Base-by-base conservation (phyloP, 1,140 invertebrate species). In the Psilanteris sp. region DNA sequence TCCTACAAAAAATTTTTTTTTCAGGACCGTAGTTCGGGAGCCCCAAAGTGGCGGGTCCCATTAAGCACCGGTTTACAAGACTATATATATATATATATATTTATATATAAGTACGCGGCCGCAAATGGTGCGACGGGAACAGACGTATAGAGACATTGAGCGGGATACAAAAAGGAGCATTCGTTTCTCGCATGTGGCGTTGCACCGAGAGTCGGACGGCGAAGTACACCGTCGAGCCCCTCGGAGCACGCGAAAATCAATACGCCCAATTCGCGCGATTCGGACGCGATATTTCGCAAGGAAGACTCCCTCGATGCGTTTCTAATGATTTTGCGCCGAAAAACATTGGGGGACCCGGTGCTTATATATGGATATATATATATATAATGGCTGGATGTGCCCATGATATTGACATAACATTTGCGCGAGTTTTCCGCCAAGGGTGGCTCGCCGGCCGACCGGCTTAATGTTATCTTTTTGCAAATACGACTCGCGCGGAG, bases 181-280 rank as follows among this genome's bases (percentile, higher is more conserved):
- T n/a, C n/a, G n/a, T n/a, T n/a, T n/a, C n/a, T n/a, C n/a, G n/a
- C n/a, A n/a, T n/a, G n/a, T n/a, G n/a, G n/a, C n/a, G n/a, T n/a
- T n/a, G n/a, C n/a, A 34, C 26, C 10, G 7, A 3, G 6, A 16
- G 15, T 36, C n/a, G 8, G 22, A 5, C 22, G 9, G 24, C 36
- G 15, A n/a, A n/a, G 8, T 46, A 36, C 37, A 37, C 16, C 15
- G 44, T 1, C 57, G 9, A 44, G 27, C 32, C 57, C 55, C 57
- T 62, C 15, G 41, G 27, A 11, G 14, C 29, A 41, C 57, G 24
- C 24, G 26, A 64, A 64, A 64, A 64, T 64, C 59, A 64, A 64
- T 64, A 64, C 44, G 10, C 6, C 26, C 59, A 64, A 64, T 64
- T 64, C 59, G 44, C 34, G 44, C 22, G 29, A 62, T 39, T 62